These are phyloP conservation scores for Aurelia sp. DNA, from an alignment of 30 jellyfish, hydroid and myxozoan genomes.

Conservation along the genomic window DNA sequence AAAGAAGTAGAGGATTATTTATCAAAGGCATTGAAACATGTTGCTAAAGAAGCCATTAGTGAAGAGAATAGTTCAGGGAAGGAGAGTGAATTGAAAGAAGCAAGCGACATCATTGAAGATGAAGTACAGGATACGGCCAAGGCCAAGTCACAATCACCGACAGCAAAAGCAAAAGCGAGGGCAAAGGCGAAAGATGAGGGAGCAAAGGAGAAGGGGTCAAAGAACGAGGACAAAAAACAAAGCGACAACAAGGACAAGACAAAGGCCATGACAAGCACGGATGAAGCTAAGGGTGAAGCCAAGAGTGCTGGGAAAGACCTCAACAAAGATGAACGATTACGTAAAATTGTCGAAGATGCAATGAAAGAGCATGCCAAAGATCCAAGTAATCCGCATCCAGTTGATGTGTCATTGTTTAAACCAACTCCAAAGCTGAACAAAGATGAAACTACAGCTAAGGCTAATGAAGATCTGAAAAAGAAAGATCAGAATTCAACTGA, in stretches of 20 bases:
- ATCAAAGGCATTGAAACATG: slow-evolving; percentile 93
- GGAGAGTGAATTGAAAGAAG: slow-evolving; percentile 30
- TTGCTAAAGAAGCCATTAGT: slow-evolving; percentile 70
- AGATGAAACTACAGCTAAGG: slow-evolving; percentile 24
- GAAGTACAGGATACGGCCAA: slow-evolving; percentile 30
- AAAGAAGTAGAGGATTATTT: slow-evolving; percentile 92
- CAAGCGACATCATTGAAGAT: slow-evolving; percentile 34
- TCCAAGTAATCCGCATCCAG: slow-evolving; percentile 71
- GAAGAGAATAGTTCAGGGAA: slow-evolving; percentile 40
- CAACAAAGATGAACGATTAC: slow-evolving; percentile 46
- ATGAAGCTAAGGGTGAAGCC: slow-evolving; percentile 2
- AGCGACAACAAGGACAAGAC: slow-evolving; percentile 5
- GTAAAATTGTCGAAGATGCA: slow-evolving; percentile 86
- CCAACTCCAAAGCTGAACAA: slow-evolving; percentile 41
- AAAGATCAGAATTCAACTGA: slow-evolving; percentile 12
- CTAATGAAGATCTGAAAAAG: background rate
- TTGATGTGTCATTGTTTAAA: slow-evolving; percentile 42
- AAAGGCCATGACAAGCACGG: background rate
- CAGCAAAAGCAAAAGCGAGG: background rate
- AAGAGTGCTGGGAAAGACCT: slow-evolving; percentile 8
- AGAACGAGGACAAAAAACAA: slow-evolving; percentile 9
- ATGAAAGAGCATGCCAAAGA: slow-evolving; percentile 90
- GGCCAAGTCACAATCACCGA: slow-evolving; percentile 16
- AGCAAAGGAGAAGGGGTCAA: background rate
- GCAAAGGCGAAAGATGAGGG: background rate